Percentiles rank a stretch among this genome's conserved stretches.
Evolutionary conservation across 2,888 invertebrate genomes (phyloP).

Genomic region (Ectemnius continuus): DNA sequence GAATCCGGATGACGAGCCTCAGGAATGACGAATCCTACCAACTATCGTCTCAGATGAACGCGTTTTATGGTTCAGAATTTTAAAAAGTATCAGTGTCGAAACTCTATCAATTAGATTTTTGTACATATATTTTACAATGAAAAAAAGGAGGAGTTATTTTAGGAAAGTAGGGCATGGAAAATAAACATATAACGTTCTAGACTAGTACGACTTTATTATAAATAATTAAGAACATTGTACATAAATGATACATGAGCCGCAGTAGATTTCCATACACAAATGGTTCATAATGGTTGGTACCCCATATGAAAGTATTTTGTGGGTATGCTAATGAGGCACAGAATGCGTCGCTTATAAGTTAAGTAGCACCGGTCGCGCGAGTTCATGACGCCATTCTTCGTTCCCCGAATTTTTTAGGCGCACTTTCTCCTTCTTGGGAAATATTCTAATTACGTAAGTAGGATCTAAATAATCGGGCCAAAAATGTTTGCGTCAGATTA

Average conservation of each 20-base stretch:
- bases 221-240: neutral
- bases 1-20: neutral
- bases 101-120: no score
- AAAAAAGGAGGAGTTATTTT: neutral
- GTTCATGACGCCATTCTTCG: slow-evolving; percentile 24
- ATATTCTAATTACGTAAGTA: slow-evolving; percentile 20
- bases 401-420: slow-evolving; percentile 21
- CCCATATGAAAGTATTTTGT: neutral
- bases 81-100: neutral
- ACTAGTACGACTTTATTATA: slow-evolving; percentile 3
- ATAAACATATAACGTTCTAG: neutral
- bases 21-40: slow-evolving; percentile 8
- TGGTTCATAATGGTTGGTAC: neutral
- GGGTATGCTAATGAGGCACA: neutral
- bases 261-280: no score
- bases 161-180: neutral
- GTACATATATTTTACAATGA: no score
- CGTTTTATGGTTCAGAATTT: no score
- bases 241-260: neutral
- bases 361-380: slow-evolving; percentile 18
- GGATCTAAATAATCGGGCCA: slow-evolving; percentile 14
- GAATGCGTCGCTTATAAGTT: neutral
- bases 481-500: neutral
- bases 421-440: slow-evolving; percentile 35
- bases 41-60: no score